phyloP scores from a whole-genome alignment of 2,888 invertebrate genomes.

The Oscheius sp. region DNA sequence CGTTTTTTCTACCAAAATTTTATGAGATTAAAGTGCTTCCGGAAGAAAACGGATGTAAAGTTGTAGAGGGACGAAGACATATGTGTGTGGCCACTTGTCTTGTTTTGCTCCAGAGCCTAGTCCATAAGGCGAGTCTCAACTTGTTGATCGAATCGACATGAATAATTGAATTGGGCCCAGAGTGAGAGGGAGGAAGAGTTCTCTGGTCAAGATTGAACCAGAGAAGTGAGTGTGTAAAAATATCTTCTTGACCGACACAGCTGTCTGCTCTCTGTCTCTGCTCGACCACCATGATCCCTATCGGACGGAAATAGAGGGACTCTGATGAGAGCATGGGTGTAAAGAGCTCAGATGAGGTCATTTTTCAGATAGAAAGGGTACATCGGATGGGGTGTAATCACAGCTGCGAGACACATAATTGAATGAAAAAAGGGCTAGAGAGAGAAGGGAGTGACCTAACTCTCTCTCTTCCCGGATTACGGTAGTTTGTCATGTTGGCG shows the following conservation, averaged over 20 bases:
- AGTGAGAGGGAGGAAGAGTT: background rate
- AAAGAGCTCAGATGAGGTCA: slow-evolving; percentile 5
- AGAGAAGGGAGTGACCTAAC: background rate
- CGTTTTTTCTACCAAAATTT: too few species aligned
- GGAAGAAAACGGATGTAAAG: too few species aligned
- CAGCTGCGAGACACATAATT: slow-evolving; percentile 32
- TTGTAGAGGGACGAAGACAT: too few species aligned
- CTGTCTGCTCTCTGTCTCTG: background rate
- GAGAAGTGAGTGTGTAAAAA: background rate
- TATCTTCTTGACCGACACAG: slow-evolving; percentile 7
- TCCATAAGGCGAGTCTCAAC: too few species aligned
- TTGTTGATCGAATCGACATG: slow-evolving; percentile 8
- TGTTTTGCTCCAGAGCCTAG: too few species aligned
- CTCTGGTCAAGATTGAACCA: too few species aligned
- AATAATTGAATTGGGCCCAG: background rate
- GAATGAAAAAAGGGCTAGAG: slow-evolving; percentile 20
- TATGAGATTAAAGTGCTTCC: too few species aligned
- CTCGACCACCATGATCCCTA: slow-evolving; percentile 9
- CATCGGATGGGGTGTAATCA: slow-evolving; percentile 15
- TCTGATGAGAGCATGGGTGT: too few species aligned
- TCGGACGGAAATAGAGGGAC: background rate
- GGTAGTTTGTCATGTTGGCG: slow-evolving; percentile 6
- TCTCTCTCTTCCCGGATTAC: slow-evolving; percentile 13
- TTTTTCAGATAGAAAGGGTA: slow-evolving; percentile 9
- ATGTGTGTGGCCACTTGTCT: too few species aligned